Conservation (phyloP, 1,140 invertebrate species). For the Caenorhabditis latens region DNA sequence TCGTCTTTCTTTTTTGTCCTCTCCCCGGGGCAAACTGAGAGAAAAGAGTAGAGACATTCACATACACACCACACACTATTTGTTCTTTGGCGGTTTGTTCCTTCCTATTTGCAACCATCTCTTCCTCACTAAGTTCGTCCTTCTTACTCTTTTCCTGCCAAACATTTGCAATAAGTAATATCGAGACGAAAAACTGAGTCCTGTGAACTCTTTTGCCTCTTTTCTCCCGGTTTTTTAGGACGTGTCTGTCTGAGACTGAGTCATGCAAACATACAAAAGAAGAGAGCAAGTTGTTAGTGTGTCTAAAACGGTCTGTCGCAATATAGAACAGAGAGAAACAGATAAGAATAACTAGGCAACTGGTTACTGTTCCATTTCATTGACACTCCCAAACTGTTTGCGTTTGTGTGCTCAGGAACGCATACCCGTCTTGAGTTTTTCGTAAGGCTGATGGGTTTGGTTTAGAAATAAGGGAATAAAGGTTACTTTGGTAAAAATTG, state of each 20-base stretch:
- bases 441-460: no score
- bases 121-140: not conserved
- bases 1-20: slow-evolving; percentile 29
- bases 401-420: no score
- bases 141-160: slow-evolving; percentile 40
- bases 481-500: no score
- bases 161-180: slow-evolving; percentile 49
- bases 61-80: slow-evolving; percentile 45
- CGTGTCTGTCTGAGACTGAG: not conserved
- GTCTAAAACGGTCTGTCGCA: slow-evolving; percentile 7
- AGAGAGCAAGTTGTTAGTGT: not conserved
- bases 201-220: not conserved
- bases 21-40: slow-evolving; percentile 50
- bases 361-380: not conserved
- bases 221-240: not conserved
- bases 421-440: no score
- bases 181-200: not conserved
- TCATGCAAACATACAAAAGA: slow-evolving; percentile 17
- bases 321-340: not conserved
- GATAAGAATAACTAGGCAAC: slow-evolving; percentile 1
- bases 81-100: slow-evolving; percentile 55
- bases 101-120: slow-evolving; percentile 53
- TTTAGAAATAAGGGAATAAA: no score
- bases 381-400: not conserved
- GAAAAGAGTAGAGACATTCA: slow-evolving; percentile 53